Percentiles rank a stretch among this genome's conserved stretches.
phyloP scores from a whole-genome alignment of 2,888 invertebrate genomes.

The Subacronicta megacephala region DNA sequence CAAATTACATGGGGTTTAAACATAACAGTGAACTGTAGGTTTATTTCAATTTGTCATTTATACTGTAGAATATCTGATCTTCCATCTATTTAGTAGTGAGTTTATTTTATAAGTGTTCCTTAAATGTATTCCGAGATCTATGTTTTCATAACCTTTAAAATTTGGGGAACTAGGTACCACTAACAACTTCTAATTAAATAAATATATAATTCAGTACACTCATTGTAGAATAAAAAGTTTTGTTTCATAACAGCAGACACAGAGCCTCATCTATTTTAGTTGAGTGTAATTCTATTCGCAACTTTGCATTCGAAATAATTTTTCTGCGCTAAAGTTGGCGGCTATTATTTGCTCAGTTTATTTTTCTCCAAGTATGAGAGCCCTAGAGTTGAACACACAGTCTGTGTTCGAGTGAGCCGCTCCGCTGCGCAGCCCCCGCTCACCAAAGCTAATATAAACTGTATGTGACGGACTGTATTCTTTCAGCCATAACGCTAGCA shows the following conservation, averaged over 20 bases:
- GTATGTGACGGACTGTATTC: conserved; percentile 71
- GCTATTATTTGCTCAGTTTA: conserved; percentile 83
- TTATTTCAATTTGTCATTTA: no score
- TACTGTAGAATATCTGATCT: no score
- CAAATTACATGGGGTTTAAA: no score
- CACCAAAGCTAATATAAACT: conserved; percentile 78
- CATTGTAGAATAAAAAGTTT: conserved; percentile 25
- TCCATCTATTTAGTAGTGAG: no score
- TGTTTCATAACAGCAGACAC: conserved; percentile 23
- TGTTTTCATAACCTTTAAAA: no score
- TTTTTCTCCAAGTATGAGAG: conserved; percentile 78
- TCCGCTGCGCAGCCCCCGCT: conserved; percentile 69
- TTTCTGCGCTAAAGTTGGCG: conserved; percentile 70
- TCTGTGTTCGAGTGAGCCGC: conserved; percentile 77
- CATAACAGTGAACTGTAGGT: no score
- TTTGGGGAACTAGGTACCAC: no score
- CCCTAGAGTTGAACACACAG: conserved; percentile 81
- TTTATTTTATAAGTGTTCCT: no score
- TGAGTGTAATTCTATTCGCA: conserved; percentile 67
- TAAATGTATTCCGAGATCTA: no score
- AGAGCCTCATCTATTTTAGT: conserved; percentile 53
- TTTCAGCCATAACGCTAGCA: conserved; percentile 68
- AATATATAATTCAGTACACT: no score
- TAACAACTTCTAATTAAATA: no score
- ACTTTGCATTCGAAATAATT: conserved; percentile 75